Base-by-base conservation (phyloP, 2,113 vertebrate species). In the Clarias magur region DNA sequence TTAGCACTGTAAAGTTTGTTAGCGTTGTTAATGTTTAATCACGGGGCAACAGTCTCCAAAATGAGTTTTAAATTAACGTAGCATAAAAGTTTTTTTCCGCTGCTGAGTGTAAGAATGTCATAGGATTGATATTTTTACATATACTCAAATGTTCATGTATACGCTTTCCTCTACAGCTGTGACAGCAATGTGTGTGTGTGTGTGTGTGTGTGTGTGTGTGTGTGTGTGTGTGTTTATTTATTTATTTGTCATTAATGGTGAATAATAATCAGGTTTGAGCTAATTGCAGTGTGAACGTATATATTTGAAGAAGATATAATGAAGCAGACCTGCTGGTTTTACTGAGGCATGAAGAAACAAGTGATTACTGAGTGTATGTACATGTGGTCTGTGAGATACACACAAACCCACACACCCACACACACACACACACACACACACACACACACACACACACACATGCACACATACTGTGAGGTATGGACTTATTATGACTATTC, bases 401-500 rank as follows among this genome's bases (percentile, higher is more conserved):
- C 68, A 80, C 59, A 38, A 15, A 38, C 85, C 27, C 38, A 85
- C 88, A 84, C 65, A 56, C 19, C 82, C 82, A 83, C 84, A 88
- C 62, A 87, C 42, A 79, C 70, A 83, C 73, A 67, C 53, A 79
- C 82, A 82, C 87, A 15, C 34, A 65, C 12, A 19, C 81, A 4
- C 17, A 86, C 81, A 73, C 27, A 86, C 78, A 87, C 80, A 88
- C 65, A 87, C 57, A 68, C 62, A 83, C 78, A 65, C 80, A 85
- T 42, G 48, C 48, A 48, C 86, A 82, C 85, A 91, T 91, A 30
- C 3, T 30, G 67, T 68, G 65, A 30, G 65, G 65, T 16, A 68
- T 3, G 13, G 72, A 75, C 10, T 12, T 93, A 93, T 93, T 92
- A 93, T 92, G 87, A 90, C 84, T 90, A 90, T 91, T 89, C 89